Evolutionary conservation across 2,113 vertebrate genomes (phyloP), one percentile per base, ranked within the genome.

Genomic region (Colius striatus): DNA sequence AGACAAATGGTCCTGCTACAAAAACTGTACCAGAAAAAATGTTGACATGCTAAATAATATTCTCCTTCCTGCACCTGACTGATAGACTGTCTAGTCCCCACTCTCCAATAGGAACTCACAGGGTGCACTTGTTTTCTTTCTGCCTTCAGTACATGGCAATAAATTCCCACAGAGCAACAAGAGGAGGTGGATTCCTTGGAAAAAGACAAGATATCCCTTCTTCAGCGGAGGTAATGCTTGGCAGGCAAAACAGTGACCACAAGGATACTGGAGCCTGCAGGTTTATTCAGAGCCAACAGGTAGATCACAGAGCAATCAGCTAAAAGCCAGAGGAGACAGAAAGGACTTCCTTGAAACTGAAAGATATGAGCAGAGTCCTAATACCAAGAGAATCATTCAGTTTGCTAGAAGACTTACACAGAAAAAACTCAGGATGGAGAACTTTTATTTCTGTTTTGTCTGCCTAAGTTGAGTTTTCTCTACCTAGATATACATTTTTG

Each of bases 121-220:
- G 23, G 36, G 22, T 65, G 32, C 29, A 51, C 0, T 0, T 2
- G 1, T 58, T 51, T 60, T 43, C 21, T 43, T 89, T 73, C 29
- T 34, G 45, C 23, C 4, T 2, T 78, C 13, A 19, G 43, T 25
- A 67, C 16, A 11, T 0, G 0, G 27, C 25, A 85, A 23, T 47
- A 87, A 23, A 26, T 20, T 60, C 27, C 66, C 1, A 2, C 22
- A 55, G 4, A 73, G n/a, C 26, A 84, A 62, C 0, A 0, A 74
- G 47, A 61, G 26, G 11, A 32, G 21, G 7, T 29, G 10, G 32
- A 63, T 60, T 51, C 30, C 1, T 47, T 82, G 54, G 1, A 87
- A 65, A 61, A 43, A 60, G 22, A 22, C 9, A 85, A 53, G 32
- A 32, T 32, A 62, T 19, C 2, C 1, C 7, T 53, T 47, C 60